Conservation (phyloP, 2,797 vertebrate species). For the Pipistrellus pipistrellus region DNA sequence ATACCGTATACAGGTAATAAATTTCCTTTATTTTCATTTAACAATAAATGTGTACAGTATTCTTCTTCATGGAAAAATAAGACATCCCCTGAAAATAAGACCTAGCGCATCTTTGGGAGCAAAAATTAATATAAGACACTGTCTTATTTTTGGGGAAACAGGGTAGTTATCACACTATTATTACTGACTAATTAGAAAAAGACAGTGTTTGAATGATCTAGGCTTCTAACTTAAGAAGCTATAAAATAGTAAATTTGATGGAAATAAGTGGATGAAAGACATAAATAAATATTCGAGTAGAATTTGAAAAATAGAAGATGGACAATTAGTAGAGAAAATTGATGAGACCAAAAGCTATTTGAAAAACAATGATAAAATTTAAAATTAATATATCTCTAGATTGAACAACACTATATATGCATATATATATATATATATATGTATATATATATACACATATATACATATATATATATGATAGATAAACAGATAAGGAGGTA, state of each 20-base stretch:
- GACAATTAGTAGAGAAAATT: background rate
- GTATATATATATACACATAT: too few species aligned
- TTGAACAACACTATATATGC: background rate
- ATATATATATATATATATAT: background rate
- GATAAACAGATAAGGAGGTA: background rate
- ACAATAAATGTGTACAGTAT: too few species aligned
- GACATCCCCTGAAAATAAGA: too few species aligned
- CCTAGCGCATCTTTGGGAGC: too few species aligned
- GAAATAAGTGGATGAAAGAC: background rate
- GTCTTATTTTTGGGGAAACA: too few species aligned
- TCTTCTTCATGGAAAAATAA: too few species aligned
- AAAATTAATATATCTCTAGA: background rate
- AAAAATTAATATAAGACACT: too few species aligned
- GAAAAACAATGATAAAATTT: background rate
- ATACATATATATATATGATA: background rate
- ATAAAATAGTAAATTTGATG: background rate
- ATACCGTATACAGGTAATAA: too few species aligned
- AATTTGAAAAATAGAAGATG: constrained; percentile 12
- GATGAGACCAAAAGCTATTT: background rate
- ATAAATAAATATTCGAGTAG: background rate
- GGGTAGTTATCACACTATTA: background rate
- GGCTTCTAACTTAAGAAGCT: background rate
- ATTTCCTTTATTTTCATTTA: too few species aligned
- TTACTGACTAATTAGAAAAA: background rate
- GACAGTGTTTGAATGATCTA: background rate